Conservation (phyloP, 2,797 vertebrate genomes). For the Cyprinella venusta region DNA sequence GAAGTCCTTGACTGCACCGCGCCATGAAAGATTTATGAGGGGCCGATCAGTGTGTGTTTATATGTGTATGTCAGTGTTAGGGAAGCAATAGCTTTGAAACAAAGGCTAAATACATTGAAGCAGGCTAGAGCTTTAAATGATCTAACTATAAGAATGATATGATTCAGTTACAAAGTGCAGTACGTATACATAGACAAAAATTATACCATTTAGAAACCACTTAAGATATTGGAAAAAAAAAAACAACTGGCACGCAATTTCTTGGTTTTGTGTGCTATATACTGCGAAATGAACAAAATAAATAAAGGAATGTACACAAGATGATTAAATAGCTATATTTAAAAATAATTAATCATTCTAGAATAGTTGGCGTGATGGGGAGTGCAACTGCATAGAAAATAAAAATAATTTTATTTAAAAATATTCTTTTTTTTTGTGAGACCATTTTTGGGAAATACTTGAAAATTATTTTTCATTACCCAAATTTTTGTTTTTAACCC, state of each 20-base stretch:
- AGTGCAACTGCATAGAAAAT: too few species aligned
- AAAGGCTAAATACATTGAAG: neutral
- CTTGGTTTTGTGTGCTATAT: neutral
- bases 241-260: neutral
- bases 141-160: neutral
- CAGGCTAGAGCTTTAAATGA: neutral
- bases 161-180: neutral
- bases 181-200: neutral
- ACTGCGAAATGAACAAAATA: neutral
- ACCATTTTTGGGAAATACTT: too few species aligned
- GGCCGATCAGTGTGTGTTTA: slow-evolving; percentile 81
- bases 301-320: neutral
- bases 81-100: neutral
- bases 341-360: too few species aligned
- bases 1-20: slow-evolving; percentile 90
- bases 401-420: too few species aligned
- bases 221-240: neutral
- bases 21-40: slow-evolving; percentile 94
- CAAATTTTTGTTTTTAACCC: too few species aligned
- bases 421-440: too few species aligned
- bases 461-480: too few species aligned
- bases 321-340: neutral
- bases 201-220: neutral
- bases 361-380: too few species aligned
- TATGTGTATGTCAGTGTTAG: slow-evolving; percentile 59